Evolutionary conservation across 2,888 invertebrate genomes (phyloP).

Genomic region (Blera fallax): DNA sequence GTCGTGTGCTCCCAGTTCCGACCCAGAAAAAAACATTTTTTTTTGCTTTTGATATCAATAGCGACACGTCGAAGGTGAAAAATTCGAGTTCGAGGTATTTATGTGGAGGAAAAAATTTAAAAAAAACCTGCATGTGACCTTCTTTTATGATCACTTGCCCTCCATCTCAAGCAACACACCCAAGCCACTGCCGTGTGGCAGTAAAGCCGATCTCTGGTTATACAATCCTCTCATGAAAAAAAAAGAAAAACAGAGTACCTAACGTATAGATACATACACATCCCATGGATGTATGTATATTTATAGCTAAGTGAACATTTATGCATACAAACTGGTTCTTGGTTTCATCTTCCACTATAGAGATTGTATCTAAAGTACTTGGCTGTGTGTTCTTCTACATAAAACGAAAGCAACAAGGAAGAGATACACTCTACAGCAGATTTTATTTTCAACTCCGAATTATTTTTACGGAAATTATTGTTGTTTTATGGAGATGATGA

Average conservation of each 20-base stretch:
- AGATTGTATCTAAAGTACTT: conserved; percentile 41
- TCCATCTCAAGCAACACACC: conserved; percentile 12
- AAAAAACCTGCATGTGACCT: conserved; percentile 39
- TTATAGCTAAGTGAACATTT: conserved; percentile 17
- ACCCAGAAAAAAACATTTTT: not conserved
- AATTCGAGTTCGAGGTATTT: not conserved
- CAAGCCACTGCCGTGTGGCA: not conserved
- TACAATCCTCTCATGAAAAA: conserved; percentile 27
- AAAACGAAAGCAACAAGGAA: conserved; percentile 19
- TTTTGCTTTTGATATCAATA: not conserved
- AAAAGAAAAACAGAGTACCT: not conserved
- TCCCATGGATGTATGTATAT: conserved; percentile 14
- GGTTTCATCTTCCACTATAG: not conserved
- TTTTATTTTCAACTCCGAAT: conserved; percentile 33
- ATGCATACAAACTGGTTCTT: conserved; percentile 30
- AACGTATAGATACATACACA: not conserved
- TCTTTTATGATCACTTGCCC: conserved; percentile 59
- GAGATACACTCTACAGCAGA: conserved; percentile 12
- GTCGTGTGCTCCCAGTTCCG: not conserved
- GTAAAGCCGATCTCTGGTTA: conserved; percentile 28
- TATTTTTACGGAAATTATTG: too few relatives aligned
- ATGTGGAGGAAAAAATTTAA: not conserved
- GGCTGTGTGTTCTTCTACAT: conserved; percentile 10
- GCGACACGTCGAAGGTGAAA: conserved; percentile 42
- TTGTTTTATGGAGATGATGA: conserved; percentile 24